Evolutionary conservation across 2,888 invertebrate genomes (phyloP), one percentile per base, ranked within the genome.

Genomic region (Metacarcinus magister): DNA sequence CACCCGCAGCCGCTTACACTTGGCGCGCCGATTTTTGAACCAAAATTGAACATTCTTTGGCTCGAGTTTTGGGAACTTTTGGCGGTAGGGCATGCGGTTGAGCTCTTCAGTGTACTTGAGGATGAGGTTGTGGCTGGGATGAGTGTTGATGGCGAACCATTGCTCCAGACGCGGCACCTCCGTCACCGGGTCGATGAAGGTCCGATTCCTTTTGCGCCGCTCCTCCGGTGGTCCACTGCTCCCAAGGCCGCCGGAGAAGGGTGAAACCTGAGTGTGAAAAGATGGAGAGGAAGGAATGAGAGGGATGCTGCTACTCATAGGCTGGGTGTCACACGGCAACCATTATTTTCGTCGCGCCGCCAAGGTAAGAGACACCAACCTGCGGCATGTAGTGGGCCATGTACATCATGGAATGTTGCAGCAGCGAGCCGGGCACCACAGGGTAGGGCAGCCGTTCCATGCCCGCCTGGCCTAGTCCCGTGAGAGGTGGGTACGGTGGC

Each of bases 41-140:
- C 99, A 99, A 97, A 99, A 99, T 98, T 99, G 99, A 97, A 99
- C 99, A 97, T 99, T 99, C 98, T 99, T 99, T 90, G 99, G 99
- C 97, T 99, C 99, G 97, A 99, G 98, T n/a, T 99, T 98, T 0
- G 99, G 99, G 98, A 99, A 99, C 98, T 99, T 99, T 93, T 99
- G 99, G 97, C 99, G 98, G 98, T 99, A 99, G 95, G 99, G 99
- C 98, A 99, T 99, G 97, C 99, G 98, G 98, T 99, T 99, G 97
- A 99, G 98, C 97, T 99, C 99, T 97, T 99, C 99, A 2, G 99
- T 99, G 97, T 99, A 99, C 97, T 99, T 99, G 97, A 99, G 98
- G 97, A 99, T 99, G 97, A 99, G 98, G 98, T 99, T 99, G 98
- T 99, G 99, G 97, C 99, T 99, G 82, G 99, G 99, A 98, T 99